These are phyloP conservation scores for Hystrix brachyura DNA, from an alignment of 2,113 vertebrate species.

Conservation along the genomic window DNA sequence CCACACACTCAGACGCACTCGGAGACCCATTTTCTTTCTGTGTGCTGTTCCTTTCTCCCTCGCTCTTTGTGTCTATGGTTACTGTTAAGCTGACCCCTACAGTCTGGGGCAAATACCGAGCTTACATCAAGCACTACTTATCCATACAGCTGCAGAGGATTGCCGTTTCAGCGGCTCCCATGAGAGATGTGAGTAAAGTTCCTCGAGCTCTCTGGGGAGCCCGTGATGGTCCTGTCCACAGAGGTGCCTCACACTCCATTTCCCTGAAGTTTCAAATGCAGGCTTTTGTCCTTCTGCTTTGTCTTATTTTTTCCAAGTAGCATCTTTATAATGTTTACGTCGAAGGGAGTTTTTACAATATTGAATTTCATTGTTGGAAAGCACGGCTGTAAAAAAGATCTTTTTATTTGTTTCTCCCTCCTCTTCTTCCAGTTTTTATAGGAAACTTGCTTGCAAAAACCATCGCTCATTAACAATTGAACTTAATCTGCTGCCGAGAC, in stretches of 20 bases:
- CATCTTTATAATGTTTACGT: background rate
- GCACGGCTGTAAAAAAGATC: background rate
- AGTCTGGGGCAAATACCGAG: constrained; percentile 78
- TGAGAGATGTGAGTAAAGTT: background rate
- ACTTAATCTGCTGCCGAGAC: background rate
- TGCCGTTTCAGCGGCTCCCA: background rate
- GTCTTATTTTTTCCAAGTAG: background rate
- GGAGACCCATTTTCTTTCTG: background rate
- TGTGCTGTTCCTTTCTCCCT: background rate
- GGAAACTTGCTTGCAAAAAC: constrained; percentile 64
- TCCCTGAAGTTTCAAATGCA: background rate
- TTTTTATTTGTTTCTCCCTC: background rate
- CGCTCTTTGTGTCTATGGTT: constrained; percentile 6
- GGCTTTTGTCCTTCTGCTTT: background rate
- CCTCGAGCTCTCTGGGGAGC: background rate
- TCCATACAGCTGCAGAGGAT: constrained; percentile 69
- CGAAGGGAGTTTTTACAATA: background rate
- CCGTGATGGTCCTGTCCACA: background rate
- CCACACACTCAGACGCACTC: background rate
- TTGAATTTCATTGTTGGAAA: background rate
- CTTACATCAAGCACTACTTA: constrained; percentile 61
- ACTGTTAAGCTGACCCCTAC: constrained; percentile 75
- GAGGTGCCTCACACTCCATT: background rate
- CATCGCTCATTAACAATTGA: constrained; percentile 48
- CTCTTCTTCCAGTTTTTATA: background rate